Evolutionary conservation across 1,140 invertebrate genomes (phyloP).

Genomic region (Bombus confusus): DNA sequence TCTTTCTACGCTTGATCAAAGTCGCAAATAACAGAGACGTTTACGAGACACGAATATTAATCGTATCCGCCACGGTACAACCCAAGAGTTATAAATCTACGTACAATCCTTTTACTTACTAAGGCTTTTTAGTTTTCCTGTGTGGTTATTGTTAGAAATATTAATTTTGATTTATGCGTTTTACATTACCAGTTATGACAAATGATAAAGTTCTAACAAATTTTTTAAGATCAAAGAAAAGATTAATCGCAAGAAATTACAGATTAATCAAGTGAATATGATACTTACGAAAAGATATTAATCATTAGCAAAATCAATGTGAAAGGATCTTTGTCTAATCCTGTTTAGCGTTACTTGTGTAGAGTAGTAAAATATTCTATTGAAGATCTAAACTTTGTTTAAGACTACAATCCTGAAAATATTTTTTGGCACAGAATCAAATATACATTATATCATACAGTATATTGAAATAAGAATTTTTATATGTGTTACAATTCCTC

Average conservation of each 20-base stretch:
- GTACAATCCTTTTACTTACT: background rate
- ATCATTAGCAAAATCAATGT: background rate
- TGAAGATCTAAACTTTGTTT: background rate
- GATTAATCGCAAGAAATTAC: background rate
- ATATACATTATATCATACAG: background rate
- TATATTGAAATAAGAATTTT: background rate
- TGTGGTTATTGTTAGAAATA: background rate
- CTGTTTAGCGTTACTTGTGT: background rate
- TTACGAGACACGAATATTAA: conserved; percentile 11
- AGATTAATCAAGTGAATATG: background rate
- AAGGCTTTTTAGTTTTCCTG: background rate
- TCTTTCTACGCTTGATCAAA: conserved; percentile 11
- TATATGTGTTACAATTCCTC: no score
- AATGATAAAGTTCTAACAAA: background rate
- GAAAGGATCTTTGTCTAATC: background rate
- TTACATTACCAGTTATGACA: no score
- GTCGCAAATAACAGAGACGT: background rate
- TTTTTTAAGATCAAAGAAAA: background rate
- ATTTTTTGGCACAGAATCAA: background rate
- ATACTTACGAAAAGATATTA: background rate
- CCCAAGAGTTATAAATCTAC: background rate
- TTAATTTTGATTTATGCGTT: background rate
- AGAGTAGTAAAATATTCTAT: background rate
- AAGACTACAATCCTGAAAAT: background rate
- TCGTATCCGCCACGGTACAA: background rate